phyloP scores from a whole-genome alignment of 2,113 vertebrate genomes.

The Tichodroma muraria region DNA sequence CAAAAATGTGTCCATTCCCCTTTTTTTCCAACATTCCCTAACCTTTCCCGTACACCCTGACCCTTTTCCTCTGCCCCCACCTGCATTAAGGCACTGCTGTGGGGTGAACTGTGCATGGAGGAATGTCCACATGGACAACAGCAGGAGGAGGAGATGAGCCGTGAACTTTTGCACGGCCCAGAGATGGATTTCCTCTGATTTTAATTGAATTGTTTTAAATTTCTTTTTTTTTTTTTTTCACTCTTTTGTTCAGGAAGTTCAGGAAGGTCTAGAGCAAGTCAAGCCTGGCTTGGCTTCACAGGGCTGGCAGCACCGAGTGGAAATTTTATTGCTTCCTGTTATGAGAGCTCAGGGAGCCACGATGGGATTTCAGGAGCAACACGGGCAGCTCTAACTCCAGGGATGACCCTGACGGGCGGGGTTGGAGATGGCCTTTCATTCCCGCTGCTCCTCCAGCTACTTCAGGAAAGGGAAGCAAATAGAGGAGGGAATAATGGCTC shows the following conservation, averaged over 20 bases:
- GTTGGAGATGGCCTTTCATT: neutral
- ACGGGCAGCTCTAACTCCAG: neutral
- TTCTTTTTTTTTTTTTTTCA: neutral
- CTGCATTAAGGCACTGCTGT: neutral
- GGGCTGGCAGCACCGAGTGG: neutral
- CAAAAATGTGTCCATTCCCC: neutral
- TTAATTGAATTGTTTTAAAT: neutral
- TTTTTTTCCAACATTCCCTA: neutral
- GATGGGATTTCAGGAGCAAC: neutral
- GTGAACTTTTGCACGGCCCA: fast-evolving
- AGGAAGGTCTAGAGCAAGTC: neutral
- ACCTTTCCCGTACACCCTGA: neutral
- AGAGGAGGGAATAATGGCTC: neutral
- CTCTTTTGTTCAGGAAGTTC: neutral
- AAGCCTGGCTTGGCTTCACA: slow-evolving; percentile 3
- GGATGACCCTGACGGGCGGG: neutral
- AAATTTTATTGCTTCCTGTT: slow-evolving; percentile 60
- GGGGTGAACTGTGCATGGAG: neutral
- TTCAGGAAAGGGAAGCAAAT: slow-evolving; percentile 58
- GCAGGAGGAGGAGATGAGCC: neutral
- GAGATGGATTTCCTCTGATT: slow-evolving; percentile 6
- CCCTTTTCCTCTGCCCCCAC: neutral
- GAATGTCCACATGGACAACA: neutral
- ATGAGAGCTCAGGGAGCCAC: neutral
- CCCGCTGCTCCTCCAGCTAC: neutral